Evolutionary conservation across 2,888 invertebrate species (phyloP), one percentile per base, ranked within the genome.

Genomic region (Pristionchus exspectatus): DNA sequence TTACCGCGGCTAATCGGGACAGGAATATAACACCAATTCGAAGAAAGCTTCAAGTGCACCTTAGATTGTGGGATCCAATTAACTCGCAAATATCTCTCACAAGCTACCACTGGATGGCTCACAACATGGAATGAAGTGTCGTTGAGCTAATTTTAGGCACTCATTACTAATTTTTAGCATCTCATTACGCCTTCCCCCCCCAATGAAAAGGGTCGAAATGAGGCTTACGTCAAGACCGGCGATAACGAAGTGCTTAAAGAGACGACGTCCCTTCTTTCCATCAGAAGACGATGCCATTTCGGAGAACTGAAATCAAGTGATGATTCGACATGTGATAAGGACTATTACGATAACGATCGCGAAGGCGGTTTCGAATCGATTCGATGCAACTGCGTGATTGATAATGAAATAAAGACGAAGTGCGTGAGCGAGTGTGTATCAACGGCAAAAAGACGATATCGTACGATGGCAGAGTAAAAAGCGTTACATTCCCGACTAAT

Each of bases 181-280:
- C 59, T 59, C 59, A 59, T 59, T 59, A 59, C 2, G 21, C 18
- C 9, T 59, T 59, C 21, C 21, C 4, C n/a, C n/a, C n/a, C 59
- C 4, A 5, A 59, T 59, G 59, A 59, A 59, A 59, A 59, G 59
- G 5, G 59, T 59, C 59, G 59, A 59, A 59, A 59, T 59, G 59
- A 59, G 14, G 59, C 86, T 86, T 21, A 89, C 85, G 27, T 84
- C 74, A 14, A 88, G 63, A 33, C 99, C 99, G 95, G 98, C 98
- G 91, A 99, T 97, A 93, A 99, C 98, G 96, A 99, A 99, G 96
- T 99, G 99, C 96, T 99, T 99, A 91, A 95, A 94, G 18, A 95
- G 91, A 24, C 94, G 92, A 56, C 94, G 91, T 74, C 93, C 92
- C 54, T 69, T 87, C 18, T 30, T 54, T 24, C 87, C 87, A 27